Percentiles rank a stretch among this genome's conserved stretches.
phyloP scores from a whole-genome alignment of 2,797 vertebrate genomes.

The Forpus xanthops region DNA sequence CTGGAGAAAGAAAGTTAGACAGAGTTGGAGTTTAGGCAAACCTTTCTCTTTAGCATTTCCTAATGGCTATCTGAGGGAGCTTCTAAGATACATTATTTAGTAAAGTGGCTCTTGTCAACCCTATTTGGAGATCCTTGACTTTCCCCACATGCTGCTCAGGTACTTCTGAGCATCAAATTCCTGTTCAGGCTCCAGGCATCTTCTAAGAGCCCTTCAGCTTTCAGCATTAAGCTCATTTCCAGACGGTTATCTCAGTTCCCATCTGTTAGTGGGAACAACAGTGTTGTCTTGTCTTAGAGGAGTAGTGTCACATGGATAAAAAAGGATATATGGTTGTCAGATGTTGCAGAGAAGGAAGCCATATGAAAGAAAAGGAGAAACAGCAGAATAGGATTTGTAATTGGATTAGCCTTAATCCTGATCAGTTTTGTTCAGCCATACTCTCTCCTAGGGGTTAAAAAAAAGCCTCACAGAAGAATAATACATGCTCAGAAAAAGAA shows the following conservation, averaged over 20 bases:
- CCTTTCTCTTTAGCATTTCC: neutral
- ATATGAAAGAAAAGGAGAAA: neutral
- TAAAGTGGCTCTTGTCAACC: neutral
- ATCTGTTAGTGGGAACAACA: neutral
- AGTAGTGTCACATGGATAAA: neutral
- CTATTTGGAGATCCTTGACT: neutral
- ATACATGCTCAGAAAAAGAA: neutral
- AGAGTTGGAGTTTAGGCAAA: neutral
- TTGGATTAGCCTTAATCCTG: neutral
- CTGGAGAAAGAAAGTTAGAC: neutral
- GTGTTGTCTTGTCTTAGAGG: neutral
- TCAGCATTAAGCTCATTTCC: neutral
- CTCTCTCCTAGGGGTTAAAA: neutral
- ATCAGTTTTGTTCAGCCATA: neutral
- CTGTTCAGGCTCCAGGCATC: neutral
- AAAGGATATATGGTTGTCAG: neutral
- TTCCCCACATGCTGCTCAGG: neutral
- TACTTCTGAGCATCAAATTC: neutral
- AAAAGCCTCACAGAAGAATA: neutral
- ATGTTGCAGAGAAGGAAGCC: neutral
- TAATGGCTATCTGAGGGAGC: neutral
- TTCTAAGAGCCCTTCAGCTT: neutral
- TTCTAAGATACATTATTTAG: neutral
- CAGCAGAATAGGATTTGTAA: neutral
- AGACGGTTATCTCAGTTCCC: neutral